Conservation (phyloP, 2,888 invertebrate genomes). For the Patella ulyssiponensis region DNA sequence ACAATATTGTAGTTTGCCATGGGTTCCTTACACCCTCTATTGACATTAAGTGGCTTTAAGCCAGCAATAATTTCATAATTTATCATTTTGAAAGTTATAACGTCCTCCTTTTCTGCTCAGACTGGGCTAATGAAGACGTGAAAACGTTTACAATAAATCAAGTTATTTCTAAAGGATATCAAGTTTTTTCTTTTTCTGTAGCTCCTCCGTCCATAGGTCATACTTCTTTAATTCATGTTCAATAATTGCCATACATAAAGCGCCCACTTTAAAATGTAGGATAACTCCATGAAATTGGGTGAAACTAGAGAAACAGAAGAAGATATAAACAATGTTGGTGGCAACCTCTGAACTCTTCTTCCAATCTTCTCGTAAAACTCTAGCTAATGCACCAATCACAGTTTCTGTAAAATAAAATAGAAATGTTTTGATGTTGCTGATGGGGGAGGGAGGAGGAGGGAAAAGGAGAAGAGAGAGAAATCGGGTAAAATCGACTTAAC, state of each 20-base stretch:
- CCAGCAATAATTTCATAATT: too few species aligned
- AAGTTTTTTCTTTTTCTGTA: constrained; percentile 68
- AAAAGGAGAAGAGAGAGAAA: background rate
- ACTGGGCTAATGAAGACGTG: too few species aligned
- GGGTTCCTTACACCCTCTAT: too few species aligned
- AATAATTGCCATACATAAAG: constrained; percentile 95
- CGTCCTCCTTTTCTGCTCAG: too few species aligned
- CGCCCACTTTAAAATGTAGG: constrained; percentile 94
- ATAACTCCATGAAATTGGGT: constrained; percentile 95
- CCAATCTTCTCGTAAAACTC: constrained; percentile 98
- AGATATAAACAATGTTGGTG: constrained; percentile 95
- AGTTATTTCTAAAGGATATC: constrained; percentile 58
- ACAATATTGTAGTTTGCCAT: too few species aligned
- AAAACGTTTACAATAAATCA: too few species aligned
- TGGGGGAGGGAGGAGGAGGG: background rate
- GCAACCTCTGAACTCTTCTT: constrained; percentile 95
- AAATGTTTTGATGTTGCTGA: background rate
- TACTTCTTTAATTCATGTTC: constrained; percentile 94
- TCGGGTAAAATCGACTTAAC: too few species aligned
- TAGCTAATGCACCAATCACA: constrained; percentile 92
- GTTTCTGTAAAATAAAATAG: constrained; percentile 76
- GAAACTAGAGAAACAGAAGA: constrained; percentile 97
- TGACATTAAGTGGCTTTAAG: too few species aligned
- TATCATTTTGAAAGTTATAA: too few species aligned
- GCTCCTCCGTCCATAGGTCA: constrained; percentile 85